Evolutionary conservation across 1,140 invertebrate species (phyloP).

Genomic region (Aplysia californica): DNA sequence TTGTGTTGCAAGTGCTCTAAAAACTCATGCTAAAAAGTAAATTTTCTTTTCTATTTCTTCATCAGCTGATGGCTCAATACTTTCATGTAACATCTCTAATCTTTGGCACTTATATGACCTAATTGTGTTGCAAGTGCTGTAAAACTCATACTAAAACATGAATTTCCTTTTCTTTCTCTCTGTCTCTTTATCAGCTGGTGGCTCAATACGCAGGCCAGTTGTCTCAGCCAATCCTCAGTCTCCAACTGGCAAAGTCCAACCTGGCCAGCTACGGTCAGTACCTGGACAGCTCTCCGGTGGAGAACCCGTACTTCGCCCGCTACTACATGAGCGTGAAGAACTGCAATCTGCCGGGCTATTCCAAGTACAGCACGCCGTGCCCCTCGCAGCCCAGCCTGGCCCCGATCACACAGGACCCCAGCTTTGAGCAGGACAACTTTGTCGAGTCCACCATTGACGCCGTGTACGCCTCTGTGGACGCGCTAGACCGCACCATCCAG

Average conservation of each 20-base stretch:
- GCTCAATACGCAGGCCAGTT: not conserved
- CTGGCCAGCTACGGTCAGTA: conserved; percentile 36
- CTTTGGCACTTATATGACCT: no score
- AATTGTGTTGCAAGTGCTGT: no score
- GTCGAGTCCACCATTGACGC: conserved; percentile 57
- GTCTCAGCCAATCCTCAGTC: conserved; percentile 34
- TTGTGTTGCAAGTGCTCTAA: no score
- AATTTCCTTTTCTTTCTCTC: no score
- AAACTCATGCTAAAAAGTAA: no score
- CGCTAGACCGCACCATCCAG: conserved; percentile 46
- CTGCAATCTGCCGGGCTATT: conserved; percentile 57
- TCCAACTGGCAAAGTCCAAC: conserved; percentile 39
- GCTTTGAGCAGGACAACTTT: conserved; percentile 45
- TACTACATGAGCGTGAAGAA: conserved; percentile 53
- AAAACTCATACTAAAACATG: no score
- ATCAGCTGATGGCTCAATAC: no score
- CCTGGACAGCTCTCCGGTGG: conserved; percentile 14
- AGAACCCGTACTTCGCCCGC: conserved; percentile 43
- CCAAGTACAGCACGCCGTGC: conserved; percentile 40
- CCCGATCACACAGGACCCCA: conserved; percentile 28
- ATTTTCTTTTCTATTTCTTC: no score
- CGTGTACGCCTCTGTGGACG: conserved; percentile 51
- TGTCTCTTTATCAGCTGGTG: conserved; percentile 9
- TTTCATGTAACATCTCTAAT: no score
- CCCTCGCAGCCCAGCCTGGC: conserved; percentile 6